Base-by-base conservation (phyloP, 2,797 vertebrate genomes). In the Podargus strigoides region DNA sequence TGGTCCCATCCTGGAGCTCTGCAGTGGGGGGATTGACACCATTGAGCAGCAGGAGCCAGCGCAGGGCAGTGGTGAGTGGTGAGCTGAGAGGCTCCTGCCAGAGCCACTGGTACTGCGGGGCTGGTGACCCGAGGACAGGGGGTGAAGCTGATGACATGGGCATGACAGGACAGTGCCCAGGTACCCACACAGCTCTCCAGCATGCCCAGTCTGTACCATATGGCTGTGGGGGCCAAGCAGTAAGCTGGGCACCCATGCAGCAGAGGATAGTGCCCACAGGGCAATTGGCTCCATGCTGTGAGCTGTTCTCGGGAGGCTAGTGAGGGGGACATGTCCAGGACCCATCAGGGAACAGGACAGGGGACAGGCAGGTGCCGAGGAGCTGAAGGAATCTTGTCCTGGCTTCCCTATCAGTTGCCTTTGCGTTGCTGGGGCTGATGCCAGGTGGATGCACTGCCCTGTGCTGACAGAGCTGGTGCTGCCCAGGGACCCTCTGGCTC, bases 151-250 rank as follows among this genome's bases (percentile, higher is more conserved):
- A 27, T 42, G 50, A 50, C 37, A 20, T 16, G 21, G 26, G 14
- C 26, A 19, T 5, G 46, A 5, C 26, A 37, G 66, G 42, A 15
- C 1, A 26, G 44, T 34, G 52, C 16, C 47, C 50, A 26, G 70
- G 30, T 73, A 53, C 39, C 3, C 3, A 1, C 2, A 21, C 1
- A 11, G 46, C 39, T 59, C 28, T 52, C 26, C 27, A 46, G 41
- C 15, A 6, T 4, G 13, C n/a, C 10, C 70, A 73, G 27, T 18
- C 58, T 1, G 0, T 34, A 1, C 42, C 3, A 9, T 6, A 5
- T 42, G 32, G 56, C 70, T 52, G n/a, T 37, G 68, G 14, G 19
- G 8, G 10, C 39, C 4, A 41, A 55, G 34, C 37, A 56, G 67
- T 27, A 7, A 52, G 46, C 24, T 28, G 63, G 59, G 39, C 36